phyloP scores from a whole-genome alignment of 2,797 vertebrate species.

The Leptoclinus maculatus region DNA sequence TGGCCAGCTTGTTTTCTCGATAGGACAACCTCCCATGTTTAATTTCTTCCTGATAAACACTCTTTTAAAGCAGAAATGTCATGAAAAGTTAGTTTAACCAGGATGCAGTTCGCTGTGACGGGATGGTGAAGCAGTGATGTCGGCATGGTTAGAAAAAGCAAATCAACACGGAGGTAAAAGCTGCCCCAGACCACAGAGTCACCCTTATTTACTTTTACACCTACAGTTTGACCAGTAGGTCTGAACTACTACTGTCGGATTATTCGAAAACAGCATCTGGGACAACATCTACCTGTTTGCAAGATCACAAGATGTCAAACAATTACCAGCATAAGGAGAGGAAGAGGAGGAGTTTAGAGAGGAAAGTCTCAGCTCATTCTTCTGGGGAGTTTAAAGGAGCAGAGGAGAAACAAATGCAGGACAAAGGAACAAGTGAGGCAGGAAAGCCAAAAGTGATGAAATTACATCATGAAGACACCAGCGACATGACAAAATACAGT shows the following conservation, averaged over 20 bases:
- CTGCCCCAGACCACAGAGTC: slow-evolving; percentile 44
- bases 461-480: slow-evolving; percentile 39
- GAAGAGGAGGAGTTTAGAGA: slow-evolving; percentile 88
- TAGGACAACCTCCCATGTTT: not conserved
- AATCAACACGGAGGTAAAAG: slow-evolving; percentile 57
- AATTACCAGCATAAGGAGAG: slow-evolving; percentile 84
- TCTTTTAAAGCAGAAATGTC: not conserved
- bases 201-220: not conserved
- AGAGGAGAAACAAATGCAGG: slow-evolving; percentile 61
- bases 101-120: slow-evolving; percentile 8
- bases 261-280: slow-evolving; percentile 25
- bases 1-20: slow-evolving; percentile 9
- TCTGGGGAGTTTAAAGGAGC: slow-evolving; percentile 80
- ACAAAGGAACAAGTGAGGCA: slow-evolving; percentile 63
- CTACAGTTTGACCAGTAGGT: not conserved
- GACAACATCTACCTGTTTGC: slow-evolving; percentile 51
- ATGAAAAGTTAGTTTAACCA: not conserved
- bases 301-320: slow-evolving; percentile 71
- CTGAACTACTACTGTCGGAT: not conserved
- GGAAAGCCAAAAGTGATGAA: slow-evolving; percentile 56
- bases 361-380: slow-evolving; percentile 88
- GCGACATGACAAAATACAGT: slow-evolving; percentile 21
- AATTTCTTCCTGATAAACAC: not conserved
- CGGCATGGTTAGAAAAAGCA: slow-evolving; percentile 43
- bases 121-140: slow-evolving; percentile 61